These are phyloP conservation scores for Euglossa dilemma DNA, from an alignment of 1,140 invertebrate genomes.

Conservation along the genomic window DNA sequence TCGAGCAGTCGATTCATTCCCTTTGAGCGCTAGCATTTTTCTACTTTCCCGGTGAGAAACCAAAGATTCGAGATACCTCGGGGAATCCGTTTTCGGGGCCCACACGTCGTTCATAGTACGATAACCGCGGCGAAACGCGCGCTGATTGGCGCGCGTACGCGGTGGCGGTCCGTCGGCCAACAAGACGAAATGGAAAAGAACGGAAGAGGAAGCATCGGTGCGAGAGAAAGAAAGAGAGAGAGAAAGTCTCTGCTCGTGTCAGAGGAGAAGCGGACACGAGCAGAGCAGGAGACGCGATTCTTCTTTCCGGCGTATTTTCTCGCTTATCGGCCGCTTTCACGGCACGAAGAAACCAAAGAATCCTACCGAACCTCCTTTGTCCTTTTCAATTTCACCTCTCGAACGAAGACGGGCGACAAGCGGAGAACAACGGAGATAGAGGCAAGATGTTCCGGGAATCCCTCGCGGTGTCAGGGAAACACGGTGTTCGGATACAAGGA, in stretches of 20 bases:
- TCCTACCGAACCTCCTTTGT: slow-evolving; percentile 1
- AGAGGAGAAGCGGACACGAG: too few species aligned
- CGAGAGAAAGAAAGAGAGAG: too few species aligned
- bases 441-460: slow-evolving; percentile 1
- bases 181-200: background rate
- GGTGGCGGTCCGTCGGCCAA: background rate
- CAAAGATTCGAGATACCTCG: slow-evolving; percentile 49
- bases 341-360: slow-evolving; percentile 40
- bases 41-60: slow-evolving; percentile 21
- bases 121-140: background rate
- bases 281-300: background rate
- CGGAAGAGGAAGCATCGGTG: background rate
- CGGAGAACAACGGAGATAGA: background rate
- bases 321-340: background rate
- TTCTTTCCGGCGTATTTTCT: background rate
- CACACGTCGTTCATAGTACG: background rate
- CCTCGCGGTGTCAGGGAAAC: background rate
- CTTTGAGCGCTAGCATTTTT: background rate
- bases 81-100: slow-evolving; percentile 14
- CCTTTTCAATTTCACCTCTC: slow-evolving; percentile 2
- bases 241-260: background rate
- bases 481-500: background rate
- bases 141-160: background rate
- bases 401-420: background rate
- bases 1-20: background rate